phyloP scores from a whole-genome alignment of 2,888 invertebrate genomes.

The Caenorhabditis sinica region DNA sequence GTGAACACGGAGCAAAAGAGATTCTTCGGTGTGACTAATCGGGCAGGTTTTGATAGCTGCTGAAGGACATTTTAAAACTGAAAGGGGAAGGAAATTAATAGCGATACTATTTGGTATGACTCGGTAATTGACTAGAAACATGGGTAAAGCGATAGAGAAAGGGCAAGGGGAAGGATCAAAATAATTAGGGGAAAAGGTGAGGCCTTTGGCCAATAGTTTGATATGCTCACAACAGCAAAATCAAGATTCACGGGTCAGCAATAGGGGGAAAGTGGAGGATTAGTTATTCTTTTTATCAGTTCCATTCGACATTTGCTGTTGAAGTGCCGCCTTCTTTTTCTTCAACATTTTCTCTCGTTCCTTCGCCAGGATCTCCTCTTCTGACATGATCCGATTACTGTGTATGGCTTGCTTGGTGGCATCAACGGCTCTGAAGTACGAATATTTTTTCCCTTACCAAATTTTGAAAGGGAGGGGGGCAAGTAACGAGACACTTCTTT shows the following conservation, averaged over 20 bases:
- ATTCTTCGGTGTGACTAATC: conserved; percentile 9
- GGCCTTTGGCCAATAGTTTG: conserved; percentile 28
- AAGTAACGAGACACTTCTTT: too few species aligned
- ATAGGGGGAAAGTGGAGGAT: neutral
- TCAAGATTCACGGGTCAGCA: neutral
- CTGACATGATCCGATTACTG: conserved; percentile 49
- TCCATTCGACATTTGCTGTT: conserved; percentile 54
- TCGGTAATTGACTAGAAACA: conserved; percentile 53
- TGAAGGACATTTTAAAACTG: conserved; percentile 1
- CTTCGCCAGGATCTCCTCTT: conserved; percentile 58
- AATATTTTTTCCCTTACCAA: too few species aligned
- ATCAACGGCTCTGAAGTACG: conserved; percentile 71
- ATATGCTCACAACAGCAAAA: neutral
- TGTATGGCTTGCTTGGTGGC: conserved; percentile 66
- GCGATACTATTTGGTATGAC: neutral
- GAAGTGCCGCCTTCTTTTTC: conserved; percentile 47
- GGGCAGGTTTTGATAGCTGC: conserved; percentile 22
- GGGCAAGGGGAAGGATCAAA: neutral
- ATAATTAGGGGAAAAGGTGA: neutral
- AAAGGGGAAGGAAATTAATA: neutral
- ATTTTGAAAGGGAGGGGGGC: neutral
- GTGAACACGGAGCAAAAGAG: neutral
- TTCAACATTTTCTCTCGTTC: conserved; percentile 61
- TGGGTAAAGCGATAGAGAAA: conserved; percentile 28
- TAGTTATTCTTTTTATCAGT: conserved; percentile 67